Percentiles rank a stretch among this genome's conserved stretches.
Evolutionary conservation across 2,113 vertebrate species (phyloP).

Genomic region (Ranitomeya variabilis): DNA sequence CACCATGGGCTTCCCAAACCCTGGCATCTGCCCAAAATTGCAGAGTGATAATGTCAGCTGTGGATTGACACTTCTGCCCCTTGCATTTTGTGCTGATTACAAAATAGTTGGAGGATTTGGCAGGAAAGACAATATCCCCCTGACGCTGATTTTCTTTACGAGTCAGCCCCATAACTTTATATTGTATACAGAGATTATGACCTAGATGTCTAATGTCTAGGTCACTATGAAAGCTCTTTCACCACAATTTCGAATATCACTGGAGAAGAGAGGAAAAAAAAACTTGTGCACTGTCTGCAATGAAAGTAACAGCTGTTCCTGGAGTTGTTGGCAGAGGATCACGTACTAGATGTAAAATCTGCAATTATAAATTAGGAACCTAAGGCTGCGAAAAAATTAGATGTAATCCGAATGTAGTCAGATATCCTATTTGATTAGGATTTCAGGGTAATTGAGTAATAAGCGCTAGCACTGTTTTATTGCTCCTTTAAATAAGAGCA

Average conservation of each 20-base stretch:
- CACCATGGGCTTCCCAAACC: too few species aligned
- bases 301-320: conserved; percentile 8
- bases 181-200: not conserved
- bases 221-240: not conserved
- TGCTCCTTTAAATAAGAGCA: conserved; percentile 36
- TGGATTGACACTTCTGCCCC: too few species aligned
- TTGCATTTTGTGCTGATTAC: too few species aligned
- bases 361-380: conserved; percentile 23
- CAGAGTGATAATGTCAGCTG: too few species aligned
- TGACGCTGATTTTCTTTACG: not conserved
- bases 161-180: not conserved
- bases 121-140: too few species aligned
- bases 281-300: not conserved
- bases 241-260: not conserved
- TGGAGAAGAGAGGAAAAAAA: not conserved
- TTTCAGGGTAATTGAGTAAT: conserved; percentile 39
- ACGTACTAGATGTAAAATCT: not conserved
- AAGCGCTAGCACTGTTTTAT: conserved; percentile 30
- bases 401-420: conserved; percentile 40
- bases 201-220: not conserved
- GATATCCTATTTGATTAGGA: conserved; percentile 38
- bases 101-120: too few species aligned
- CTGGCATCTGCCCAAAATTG: too few species aligned
- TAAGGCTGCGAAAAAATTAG: conserved; percentile 33
- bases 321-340: not conserved